phyloP scores from a whole-genome alignment of 2,888 invertebrate species.

The Rhamphomyia laevipes region DNA sequence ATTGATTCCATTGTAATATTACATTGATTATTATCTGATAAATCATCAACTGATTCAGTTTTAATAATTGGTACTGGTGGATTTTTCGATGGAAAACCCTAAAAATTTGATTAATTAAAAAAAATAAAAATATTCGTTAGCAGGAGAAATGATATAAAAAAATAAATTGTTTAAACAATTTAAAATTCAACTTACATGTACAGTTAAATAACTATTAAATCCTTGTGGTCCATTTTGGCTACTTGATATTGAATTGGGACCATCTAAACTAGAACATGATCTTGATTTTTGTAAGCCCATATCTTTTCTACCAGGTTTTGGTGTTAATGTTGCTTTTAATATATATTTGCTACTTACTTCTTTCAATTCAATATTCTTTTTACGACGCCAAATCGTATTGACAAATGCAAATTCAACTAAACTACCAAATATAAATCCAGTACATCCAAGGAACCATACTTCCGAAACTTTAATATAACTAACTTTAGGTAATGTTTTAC shows the following conservation, averaged over 20 bases:
- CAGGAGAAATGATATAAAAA: too few relatives aligned
- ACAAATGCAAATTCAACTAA: conserved; percentile 82
- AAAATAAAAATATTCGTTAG: too few relatives aligned
- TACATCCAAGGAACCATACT: conserved; percentile 80
- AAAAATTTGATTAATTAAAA: conserved; percentile 17
- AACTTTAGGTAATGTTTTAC: conserved; percentile 75
- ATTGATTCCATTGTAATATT: conserved; percentile 19
- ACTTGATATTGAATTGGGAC: conserved; percentile 27
- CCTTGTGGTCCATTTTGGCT: conserved; percentile 38
- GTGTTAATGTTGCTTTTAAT: conserved; percentile 70
- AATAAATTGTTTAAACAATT: too few relatives aligned
- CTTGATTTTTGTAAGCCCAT: conserved; percentile 55
- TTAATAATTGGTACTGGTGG: conserved; percentile 57
- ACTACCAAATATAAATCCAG: conserved; percentile 72
- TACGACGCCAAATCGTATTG: conserved; percentile 77
- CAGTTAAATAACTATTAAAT: conserved; percentile 62
- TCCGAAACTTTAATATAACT: conserved; percentile 84
- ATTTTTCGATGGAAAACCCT: conserved; percentile 51
- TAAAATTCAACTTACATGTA: conserved; percentile 48
- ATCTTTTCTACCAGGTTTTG: conserved; percentile 60
- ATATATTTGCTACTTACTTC: conserved; percentile 65
- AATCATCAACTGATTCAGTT: conserved; percentile 51
- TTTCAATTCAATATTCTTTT: conserved; percentile 39
- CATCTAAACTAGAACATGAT: conserved; percentile 60
- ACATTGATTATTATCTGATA: conserved; percentile 21